phyloP scores from a whole-genome alignment of 2,113 vertebrate species.

The Atractosteus spatula region DNA sequence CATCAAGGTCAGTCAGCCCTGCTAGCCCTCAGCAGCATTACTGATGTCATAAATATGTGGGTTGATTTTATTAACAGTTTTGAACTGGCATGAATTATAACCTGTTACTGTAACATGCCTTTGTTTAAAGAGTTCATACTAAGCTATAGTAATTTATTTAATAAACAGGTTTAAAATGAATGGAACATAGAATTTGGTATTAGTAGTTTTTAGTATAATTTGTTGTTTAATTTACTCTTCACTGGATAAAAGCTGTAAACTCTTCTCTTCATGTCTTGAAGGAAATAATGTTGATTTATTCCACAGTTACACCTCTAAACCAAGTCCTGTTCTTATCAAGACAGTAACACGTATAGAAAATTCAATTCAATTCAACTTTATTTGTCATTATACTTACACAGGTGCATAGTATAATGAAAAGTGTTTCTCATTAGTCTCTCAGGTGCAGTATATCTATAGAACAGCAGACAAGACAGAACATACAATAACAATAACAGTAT shows the following conservation, averaged over 20 bases:
- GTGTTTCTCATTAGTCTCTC: no score
- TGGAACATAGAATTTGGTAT: conserved; percentile 1
- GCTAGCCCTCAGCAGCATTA: conserved; percentile 49
- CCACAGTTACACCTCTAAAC: neutral
- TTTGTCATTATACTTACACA: no score
- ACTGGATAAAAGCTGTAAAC: neutral
- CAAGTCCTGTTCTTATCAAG: neutral
- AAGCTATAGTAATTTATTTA: conserved; percentile 34
- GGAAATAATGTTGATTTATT: neutral
- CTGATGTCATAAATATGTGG: conserved; percentile 47
- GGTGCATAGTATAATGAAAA: no score
- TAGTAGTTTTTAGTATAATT: neutral
- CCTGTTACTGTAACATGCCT: conserved; percentile 43
- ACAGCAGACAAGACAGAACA: no score
- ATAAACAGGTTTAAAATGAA: conserved; percentile 28
- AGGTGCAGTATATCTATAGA: no score
- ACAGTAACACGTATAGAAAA: neutral
- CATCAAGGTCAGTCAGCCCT: conserved; percentile 78
- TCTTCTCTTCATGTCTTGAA: neutral
- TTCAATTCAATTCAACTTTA: no score
- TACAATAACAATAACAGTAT: no score
- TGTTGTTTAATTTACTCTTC: neutral
- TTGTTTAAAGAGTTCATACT: conserved; percentile 38
- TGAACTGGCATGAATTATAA: conserved; percentile 38
- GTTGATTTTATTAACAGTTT: conserved; percentile 64